Evolutionary conservation across 2,113 vertebrate species (phyloP), one percentile per base, ranked within the genome.

Genomic region (Macquaria ambigua): DNA sequence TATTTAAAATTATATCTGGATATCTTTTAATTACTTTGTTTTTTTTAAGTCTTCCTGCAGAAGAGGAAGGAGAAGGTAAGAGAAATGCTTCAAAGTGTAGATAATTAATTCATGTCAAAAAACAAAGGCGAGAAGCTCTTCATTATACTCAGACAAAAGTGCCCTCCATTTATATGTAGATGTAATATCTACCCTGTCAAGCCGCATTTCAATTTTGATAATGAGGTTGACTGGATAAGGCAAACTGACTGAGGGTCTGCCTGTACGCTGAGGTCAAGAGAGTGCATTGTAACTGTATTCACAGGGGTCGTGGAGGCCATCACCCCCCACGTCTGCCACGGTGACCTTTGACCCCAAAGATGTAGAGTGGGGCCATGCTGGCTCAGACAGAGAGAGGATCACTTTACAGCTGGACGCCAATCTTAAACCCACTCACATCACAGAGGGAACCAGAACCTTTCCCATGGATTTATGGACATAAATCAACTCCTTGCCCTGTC

Each of bases 401-500:
- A 81, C 75, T 83, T 96, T 95, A 95, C 95, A 95, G 86, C 82
- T 87, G 85, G 94, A 94, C 52, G 89, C 91, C 92, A 83, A 80
- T 93, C 90, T 93, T 88, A 94, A 94, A 94, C 86, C 92, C 86
- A 71, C 74, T 94, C 88, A 67, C 84, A 91, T 92, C 93, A 86
- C 89, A 61, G 68, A 75, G 75, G 87, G 92, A 92, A 93, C 91
- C 82, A 86, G 85, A 93, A 92, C 80, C 92, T 87, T 90, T 94
- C 90, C 90, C 93, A 93, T 93, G 90, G 92, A 92, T 90, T 93
- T 92, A 90, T 76, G 84, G 87, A 82, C 90, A 95, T 95, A 94
- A 95, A 96, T 95, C 95, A 94, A 86, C 70, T 76, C 83, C 75
- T 86, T 74, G 69, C 73, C 67, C 79, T 85, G 91, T 92, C 89